Conservation (phyloP, 1,140 invertebrate species). For the Drosophila melanogaster region DNA sequence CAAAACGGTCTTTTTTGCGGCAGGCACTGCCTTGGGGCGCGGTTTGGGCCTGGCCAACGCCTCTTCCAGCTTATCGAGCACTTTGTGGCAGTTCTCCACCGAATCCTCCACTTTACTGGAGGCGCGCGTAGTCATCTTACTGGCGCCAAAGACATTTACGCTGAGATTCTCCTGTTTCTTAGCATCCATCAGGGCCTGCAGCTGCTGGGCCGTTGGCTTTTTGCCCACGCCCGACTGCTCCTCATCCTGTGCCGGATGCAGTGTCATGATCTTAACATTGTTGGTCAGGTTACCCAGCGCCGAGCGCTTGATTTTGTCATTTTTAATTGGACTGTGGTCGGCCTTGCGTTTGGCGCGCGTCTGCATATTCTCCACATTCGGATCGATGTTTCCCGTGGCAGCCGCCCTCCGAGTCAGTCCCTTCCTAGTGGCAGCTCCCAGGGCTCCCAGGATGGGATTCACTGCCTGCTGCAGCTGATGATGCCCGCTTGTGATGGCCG, state of each 20-base stretch:
- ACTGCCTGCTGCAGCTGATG: conserved; percentile 40
- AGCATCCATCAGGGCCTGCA: conserved; percentile 58
- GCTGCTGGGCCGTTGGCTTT: conserved; percentile 66
- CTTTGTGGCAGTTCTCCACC: conserved; percentile 61
- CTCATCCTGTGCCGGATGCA: conserved; percentile 63
- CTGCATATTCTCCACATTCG: conserved; percentile 70
- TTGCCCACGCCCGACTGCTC: conserved; percentile 42
- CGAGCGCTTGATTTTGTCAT: conserved; percentile 86
- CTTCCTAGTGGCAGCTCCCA: conserved; percentile 60
- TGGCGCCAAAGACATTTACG: conserved; percentile 33
- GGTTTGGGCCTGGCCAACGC: conserved; percentile 36
- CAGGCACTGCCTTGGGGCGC: conserved; percentile 28
- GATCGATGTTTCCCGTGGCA: conserved; percentile 53
- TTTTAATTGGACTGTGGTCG: conserved; percentile 81
- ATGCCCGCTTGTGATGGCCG: conserved; percentile 36
- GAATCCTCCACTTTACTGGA: conserved; percentile 59
- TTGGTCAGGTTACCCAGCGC: conserved; percentile 90
- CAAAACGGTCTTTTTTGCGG: conserved; percentile 37
- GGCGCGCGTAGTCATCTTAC: conserved; percentile 73
- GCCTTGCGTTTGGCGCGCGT: conserved; percentile 82
- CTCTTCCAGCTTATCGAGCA: conserved; percentile 63
- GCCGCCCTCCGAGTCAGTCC: conserved; percentile 83
- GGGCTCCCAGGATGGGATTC: conserved; percentile 45
- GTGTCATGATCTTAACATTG: conserved; percentile 83
- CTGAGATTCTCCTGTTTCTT: conserved; percentile 58